These are phyloP conservation scores for Rhinogobio ventralis DNA, from an alignment of 2,797 vertebrate genomes.

Conservation along the genomic window DNA sequence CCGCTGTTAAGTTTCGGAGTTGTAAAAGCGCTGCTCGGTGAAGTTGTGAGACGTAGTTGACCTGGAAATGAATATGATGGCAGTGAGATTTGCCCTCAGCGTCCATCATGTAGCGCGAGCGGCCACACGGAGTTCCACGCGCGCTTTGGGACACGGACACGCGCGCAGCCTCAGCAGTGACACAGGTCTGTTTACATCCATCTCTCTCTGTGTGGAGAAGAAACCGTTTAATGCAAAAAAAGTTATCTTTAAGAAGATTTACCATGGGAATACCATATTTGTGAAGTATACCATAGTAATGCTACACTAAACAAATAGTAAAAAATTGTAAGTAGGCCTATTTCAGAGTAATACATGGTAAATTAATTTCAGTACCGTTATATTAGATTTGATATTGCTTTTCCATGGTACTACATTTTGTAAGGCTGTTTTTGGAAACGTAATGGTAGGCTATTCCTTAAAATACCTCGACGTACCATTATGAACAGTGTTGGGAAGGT, in stretches of 20 bases:
- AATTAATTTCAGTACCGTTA: background rate
- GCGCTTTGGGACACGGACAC: background rate
- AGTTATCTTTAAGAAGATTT: too few species aligned
- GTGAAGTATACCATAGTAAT: background rate
- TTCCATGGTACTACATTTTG: background rate
- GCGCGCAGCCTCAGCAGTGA: constrained; percentile 43
- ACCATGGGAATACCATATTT: background rate
- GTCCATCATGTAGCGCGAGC: background rate
- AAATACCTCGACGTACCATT: background rate
- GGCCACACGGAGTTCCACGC: background rate
- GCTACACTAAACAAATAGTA: background rate
- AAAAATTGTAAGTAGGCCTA: background rate
- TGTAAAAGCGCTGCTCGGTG: background rate
- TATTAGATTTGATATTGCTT: background rate
- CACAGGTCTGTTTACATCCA: constrained; percentile 37
- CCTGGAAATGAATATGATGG: background rate
- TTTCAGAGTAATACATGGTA: background rate
- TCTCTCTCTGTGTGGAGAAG: background rate
- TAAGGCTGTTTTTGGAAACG: background rate
- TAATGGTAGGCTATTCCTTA: background rate
- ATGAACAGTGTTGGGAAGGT: too few species aligned
- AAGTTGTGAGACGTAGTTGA: background rate
- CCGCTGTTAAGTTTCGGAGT: background rate
- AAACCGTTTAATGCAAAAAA: background rate
- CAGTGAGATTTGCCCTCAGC: background rate